These are phyloP conservation scores for Heliothis virescens DNA, from an alignment of 1,140 invertebrate genomes.

Conservation along the genomic window DNA sequence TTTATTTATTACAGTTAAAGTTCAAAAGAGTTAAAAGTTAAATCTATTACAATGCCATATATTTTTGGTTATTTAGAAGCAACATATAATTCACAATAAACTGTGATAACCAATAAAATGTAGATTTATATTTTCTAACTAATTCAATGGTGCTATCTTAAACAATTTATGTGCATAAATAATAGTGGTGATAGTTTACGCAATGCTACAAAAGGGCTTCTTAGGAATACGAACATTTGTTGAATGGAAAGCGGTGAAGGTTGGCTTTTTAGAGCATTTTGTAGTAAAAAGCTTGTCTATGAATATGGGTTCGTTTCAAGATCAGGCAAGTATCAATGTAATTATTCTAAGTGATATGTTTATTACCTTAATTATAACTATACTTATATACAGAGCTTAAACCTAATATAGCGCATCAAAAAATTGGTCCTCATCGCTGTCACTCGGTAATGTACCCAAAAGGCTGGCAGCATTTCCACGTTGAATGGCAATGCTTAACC, in stretches of 20 bases:
- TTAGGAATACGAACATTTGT: not conserved
- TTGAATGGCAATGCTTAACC: too few species aligned
- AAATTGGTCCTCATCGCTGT: too few species aligned
- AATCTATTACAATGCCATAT: not conserved
- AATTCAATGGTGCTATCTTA: constrained; percentile 10
- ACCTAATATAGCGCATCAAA: too few species aligned
- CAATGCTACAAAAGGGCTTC: not conserved
- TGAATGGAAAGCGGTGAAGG: not conserved
- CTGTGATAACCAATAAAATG: constrained; percentile 26
- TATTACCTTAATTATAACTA: too few species aligned
- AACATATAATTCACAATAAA: constrained; percentile 21
- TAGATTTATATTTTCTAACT: constrained; percentile 29
- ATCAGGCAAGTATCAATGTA: too few species aligned
- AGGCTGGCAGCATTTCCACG: too few species aligned
- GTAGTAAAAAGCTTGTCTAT: not conserved
- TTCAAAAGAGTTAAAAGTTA: not conserved
- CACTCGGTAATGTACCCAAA: too few species aligned
- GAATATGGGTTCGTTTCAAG: too few species aligned
- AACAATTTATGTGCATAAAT: constrained; percentile 13
- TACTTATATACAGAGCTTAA: too few species aligned
- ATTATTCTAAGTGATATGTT: too few species aligned
- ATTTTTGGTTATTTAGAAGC: constrained; percentile 8
- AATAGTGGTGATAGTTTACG: not conserved
- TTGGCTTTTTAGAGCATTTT: not conserved
- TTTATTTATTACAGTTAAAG: constrained; percentile 4